Base-by-base conservation (phyloP, 2,888 invertebrate species). In the Allolobophora icterica region DNA sequence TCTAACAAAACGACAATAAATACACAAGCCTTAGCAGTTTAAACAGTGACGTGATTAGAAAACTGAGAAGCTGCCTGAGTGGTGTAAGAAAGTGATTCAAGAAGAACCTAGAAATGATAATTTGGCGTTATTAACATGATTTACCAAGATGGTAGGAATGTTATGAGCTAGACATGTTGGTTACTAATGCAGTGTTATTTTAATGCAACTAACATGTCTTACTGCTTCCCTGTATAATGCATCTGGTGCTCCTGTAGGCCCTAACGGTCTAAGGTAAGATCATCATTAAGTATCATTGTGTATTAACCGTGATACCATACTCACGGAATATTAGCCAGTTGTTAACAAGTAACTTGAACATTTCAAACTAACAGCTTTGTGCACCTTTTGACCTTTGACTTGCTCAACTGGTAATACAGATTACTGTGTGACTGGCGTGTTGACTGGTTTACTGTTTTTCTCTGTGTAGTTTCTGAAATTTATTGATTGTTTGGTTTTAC, bases 171-270 rank as follows among this genome's bases (percentile, higher is more conserved):
- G 24, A 52, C 52, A 24, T 52, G 52, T 52, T 52, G 6, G 87
- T 87, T 87, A 87, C 34, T 87, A 87, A 87, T 87, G 87, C 35
- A 34, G 87, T 38, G 34, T 87, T 35, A 87, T 87, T 87, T 87
- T 87, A 87, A 71, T 71, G 71, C 71, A 71, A 71, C 71, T 71
- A 71, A 71, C 71, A 71, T 71, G 71, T 71, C 71, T 87, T 87
- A 87, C 87, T 87, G 87, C 87, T 87, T 87, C 87, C 87, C 87
- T 35, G 38, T 87, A 38, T 87, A 87, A 87, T 21, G 38, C 87
- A 87, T 87, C 87, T 34, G 35, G 87, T 87, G 87, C 38, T 34
- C 38, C n/a, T 24, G 87, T 87, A 87, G 87, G 34, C 38, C 38
- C 21, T 87, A 87, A 34, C 87, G 38, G 87, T 38, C 38, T 34